Conservation (phyloP, 2,888 invertebrate species). For the Enchytraeus crypticus region DNA sequence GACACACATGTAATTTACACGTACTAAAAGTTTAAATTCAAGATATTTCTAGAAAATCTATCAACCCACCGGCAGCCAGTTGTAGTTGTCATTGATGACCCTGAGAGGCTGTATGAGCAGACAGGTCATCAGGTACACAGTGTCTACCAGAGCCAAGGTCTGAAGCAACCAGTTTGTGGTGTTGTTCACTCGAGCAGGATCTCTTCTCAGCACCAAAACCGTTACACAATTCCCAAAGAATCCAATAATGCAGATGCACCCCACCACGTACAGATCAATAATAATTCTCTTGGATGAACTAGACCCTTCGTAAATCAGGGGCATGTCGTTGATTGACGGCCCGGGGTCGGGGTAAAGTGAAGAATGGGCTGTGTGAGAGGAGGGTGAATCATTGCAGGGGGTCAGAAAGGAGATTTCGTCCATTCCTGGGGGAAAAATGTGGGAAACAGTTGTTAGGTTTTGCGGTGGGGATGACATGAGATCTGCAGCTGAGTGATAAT, state of each 20-base stretch:
- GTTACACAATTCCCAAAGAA: background rate
- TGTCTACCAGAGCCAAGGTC: background rate
- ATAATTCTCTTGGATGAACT: background rate
- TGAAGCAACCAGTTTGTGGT: background rate
- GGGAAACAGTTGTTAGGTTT: background rate
- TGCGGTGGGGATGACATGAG: background rate
- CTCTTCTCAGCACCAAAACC: background rate
- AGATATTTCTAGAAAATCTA: no score
- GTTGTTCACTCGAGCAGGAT: background rate
- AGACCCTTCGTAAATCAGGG: background rate
- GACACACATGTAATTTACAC: no score
- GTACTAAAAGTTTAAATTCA: no score
- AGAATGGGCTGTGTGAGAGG: no score
- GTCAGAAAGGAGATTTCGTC: background rate
- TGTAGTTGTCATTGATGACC: background rate
- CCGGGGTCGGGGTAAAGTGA: background rate
- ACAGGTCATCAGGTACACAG: background rate
- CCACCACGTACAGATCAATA: background rate
- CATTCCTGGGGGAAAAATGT: background rate
- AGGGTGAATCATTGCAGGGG: no score
- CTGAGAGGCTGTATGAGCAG: background rate
- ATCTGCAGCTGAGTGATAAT: no score
- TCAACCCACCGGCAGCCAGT: slow-evolving; percentile 1
- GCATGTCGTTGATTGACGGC: background rate
- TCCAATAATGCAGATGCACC: background rate